Conservation (phyloP, 2,888 invertebrate species). For the Lasioglossum calceatum region DNA sequence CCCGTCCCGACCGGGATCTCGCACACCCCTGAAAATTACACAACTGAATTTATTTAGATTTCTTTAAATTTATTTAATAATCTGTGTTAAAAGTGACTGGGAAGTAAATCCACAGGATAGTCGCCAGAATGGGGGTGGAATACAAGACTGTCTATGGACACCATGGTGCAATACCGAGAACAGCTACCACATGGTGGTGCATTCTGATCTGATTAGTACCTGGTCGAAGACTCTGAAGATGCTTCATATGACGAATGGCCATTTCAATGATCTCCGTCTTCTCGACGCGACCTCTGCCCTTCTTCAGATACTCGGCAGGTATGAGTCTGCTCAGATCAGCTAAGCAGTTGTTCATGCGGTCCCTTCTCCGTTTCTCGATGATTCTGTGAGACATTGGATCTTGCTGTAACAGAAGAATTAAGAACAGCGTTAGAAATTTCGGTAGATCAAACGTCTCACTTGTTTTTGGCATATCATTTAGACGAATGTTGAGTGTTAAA, state of each 20-base stretch:
- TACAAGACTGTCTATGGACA: not conserved
- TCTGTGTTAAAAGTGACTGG: too few species aligned
- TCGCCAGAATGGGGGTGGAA: not conserved
- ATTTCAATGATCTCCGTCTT: constrained; percentile 99
- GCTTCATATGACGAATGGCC: constrained; percentile 97
- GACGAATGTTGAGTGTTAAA: not conserved
- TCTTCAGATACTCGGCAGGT: constrained; percentile 96
- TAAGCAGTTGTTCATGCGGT: constrained; percentile 98
- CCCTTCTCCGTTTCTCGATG: constrained; percentile 97
- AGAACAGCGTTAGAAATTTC: not conserved
- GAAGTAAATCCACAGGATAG: too few species aligned
- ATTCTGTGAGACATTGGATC: constrained; percentile 99
- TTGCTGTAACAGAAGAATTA: constrained; percentile 87
- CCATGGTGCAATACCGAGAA: not conserved
- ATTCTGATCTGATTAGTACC: constrained; percentile 61
- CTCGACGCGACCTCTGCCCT: constrained; percentile 97
- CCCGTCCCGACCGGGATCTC: too few species aligned
- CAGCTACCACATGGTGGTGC: not conserved
- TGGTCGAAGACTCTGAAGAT: constrained; percentile 89
- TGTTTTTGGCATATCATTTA: not conserved
- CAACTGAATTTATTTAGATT: not conserved
- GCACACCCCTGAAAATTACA: too few species aligned
- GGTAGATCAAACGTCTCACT: not conserved
- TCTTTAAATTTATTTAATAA: too few species aligned
- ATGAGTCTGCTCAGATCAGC: constrained; percentile 97